Conservation (phyloP, 2,113 vertebrate species). For the Malurus alboscapulatus region DNA sequence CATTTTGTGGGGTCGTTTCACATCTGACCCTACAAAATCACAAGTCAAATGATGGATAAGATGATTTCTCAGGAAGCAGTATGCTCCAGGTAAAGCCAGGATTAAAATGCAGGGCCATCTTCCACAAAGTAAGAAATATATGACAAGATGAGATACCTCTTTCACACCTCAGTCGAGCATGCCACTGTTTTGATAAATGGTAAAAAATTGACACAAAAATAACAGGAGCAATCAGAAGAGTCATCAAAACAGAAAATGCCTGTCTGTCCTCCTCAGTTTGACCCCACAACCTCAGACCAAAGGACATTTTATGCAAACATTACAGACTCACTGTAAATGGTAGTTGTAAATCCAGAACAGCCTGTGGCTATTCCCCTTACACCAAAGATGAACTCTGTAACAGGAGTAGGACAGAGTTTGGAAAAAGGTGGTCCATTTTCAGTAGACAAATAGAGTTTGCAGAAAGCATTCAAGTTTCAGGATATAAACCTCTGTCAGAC, state of each 20-base stretch:
- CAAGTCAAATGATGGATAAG: not conserved
- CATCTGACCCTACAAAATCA: not conserved
- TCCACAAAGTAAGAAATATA: not conserved
- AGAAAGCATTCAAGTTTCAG: not conserved
- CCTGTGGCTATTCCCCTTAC: not conserved
- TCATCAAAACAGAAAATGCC: not conserved
- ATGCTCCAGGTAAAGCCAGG: not conserved
- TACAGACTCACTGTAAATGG: not conserved
- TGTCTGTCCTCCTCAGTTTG: not conserved
- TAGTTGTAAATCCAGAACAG: not conserved
- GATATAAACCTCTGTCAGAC: not conserved
- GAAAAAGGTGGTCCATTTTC: not conserved
- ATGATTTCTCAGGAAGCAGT: not conserved
- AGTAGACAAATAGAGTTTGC: not conserved
- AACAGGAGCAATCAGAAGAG: not conserved
- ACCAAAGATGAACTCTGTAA: not conserved
- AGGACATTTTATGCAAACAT: not conserved
- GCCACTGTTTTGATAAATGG: not conserved
- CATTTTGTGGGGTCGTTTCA: not conserved
- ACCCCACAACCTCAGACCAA: not conserved
- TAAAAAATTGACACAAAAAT: not conserved
- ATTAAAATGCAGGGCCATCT: not conserved
- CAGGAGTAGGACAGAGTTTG: not conserved
- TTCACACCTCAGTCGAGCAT: not conserved
- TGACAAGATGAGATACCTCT: not conserved